Base-by-base conservation (phyloP, 2,113 vertebrate species). In the Plotosus lineatus region DNA sequence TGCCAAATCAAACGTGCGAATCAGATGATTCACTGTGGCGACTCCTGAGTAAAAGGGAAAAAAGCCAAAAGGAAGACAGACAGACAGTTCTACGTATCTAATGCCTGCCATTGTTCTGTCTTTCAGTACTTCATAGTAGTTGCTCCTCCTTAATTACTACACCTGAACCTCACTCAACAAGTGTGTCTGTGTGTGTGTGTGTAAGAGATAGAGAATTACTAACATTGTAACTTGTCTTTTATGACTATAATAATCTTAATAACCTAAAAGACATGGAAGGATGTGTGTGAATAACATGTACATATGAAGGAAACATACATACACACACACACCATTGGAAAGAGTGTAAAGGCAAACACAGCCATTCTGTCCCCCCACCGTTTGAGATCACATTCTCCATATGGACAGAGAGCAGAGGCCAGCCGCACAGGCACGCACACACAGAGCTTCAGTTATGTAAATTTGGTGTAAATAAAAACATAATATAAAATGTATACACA, bases 331-430 rank as follows among this genome's bases (percentile, higher is more conserved):
- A 26, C 23, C 66, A 69, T 28, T 69, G 66, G 12, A 28, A 46
- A 69, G 66, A 26, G 66, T 69, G 38, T 28, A 46, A 10, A 46
- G 40, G 40, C 42, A 69, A 46, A 69, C 36, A 68, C 40, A 69
- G 65, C 65, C 66, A 40, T 69, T 42, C 19, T 53, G 19, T 7
- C 38, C 10, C 12, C 40, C n/a, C 7, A 2, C 12, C 19, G 2
- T 8, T 8, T 6, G 4, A 26, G 66, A 38, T 46, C 40, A 44
- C 66, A 69, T 69, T 69, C 66, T n/a, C 66, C 66, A 69, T 28
- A 69, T 69, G 66, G 40, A 44, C 40, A 69, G 40, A 28, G 66
- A 69, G 40, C 66, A 69, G 14, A 44, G 66, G 66, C 65, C 40
- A 68, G 4, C 23, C 38, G n/a, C 38, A 68, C 38, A 40, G 36